These are phyloP conservation scores for Crotalus adamanteus DNA, from an alignment of 2,797 vertebrate species.

Conservation along the genomic window DNA sequence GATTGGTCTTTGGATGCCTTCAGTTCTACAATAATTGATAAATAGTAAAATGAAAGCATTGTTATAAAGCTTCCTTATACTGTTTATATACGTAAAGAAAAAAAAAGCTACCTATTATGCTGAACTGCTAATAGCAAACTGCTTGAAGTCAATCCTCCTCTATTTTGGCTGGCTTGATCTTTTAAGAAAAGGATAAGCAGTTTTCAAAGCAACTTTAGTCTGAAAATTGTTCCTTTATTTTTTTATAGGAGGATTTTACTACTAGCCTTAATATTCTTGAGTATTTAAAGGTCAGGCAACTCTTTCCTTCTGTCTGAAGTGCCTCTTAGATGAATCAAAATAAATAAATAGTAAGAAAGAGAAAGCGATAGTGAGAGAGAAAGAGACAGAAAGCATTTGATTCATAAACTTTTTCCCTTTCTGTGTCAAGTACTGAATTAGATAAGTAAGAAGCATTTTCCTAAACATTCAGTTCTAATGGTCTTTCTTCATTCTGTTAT, in stretches of 20 bases:
- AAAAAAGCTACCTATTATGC: neutral
- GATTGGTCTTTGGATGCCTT: neutral
- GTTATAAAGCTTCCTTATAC: neutral
- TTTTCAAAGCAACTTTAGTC: neutral
- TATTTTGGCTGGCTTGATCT: neutral
- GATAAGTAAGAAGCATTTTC: neutral
- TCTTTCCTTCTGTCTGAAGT: neutral
- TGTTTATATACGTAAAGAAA: neutral
- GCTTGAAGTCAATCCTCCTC: neutral
- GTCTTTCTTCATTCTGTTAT: neutral
- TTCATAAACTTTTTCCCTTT: neutral
- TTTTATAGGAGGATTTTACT: neutral
- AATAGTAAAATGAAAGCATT: neutral
- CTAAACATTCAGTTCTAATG: too few relatives aligned
- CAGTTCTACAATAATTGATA: neutral
- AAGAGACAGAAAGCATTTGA: neutral
- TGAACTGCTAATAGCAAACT: neutral
- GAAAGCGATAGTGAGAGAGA: neutral
- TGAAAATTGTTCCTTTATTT: neutral
- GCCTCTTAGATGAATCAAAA: neutral
- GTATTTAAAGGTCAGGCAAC: neutral
- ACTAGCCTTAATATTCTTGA: neutral
- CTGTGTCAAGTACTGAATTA: neutral
- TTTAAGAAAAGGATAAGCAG: neutral
- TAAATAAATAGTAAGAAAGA: neutral